Evolutionary conservation across 2,797 vertebrate species (phyloP).

Genomic region (Acanthurus tractus): DNA sequence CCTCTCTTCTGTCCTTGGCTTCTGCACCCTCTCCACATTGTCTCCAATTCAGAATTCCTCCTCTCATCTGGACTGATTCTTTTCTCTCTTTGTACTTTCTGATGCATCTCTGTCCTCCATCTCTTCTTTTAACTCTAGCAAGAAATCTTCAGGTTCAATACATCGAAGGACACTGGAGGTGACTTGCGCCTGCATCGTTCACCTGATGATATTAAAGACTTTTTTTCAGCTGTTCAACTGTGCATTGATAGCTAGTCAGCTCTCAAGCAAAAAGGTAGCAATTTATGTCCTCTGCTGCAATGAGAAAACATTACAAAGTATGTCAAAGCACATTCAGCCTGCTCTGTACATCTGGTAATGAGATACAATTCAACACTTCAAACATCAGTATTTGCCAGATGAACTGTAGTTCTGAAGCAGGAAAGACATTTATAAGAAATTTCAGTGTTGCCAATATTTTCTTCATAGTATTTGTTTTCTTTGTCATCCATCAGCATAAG

Average conservation of each 20-base stretch:
- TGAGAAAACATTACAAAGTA: background rate
- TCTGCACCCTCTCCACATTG: constrained; percentile 11
- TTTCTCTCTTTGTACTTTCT: constrained; percentile 44
- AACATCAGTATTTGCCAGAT: background rate
- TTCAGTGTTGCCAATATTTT: constrained; percentile 25
- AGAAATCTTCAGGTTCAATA: constrained; percentile 46
- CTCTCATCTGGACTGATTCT: constrained; percentile 13
- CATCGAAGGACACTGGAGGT: constrained; percentile 41
- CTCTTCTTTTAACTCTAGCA: constrained; percentile 57
- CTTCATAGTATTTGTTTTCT: constrained; percentile 27
- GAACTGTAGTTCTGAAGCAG: constrained; percentile 21
- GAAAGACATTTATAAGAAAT: constrained; percentile 22
- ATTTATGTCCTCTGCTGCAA: constrained; percentile 12
- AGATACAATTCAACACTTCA: constrained; percentile 15
- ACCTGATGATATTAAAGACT: constrained; percentile 11
- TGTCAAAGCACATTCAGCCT: constrained; percentile 1
- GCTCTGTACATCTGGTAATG: background rate
- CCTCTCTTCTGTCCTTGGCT: constrained; percentile 48
- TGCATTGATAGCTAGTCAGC: background rate
- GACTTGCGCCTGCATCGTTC: constrained; percentile 6
- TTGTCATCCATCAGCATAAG: constrained; percentile 16
- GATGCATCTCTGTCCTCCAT: constrained; percentile 38
- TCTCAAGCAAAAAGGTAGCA: background rate
- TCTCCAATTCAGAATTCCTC: constrained; percentile 18
- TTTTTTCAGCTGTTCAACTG: constrained; percentile 11